phyloP scores from a whole-genome alignment of 1,140 invertebrate species.

The Leucophenga varia region DNA sequence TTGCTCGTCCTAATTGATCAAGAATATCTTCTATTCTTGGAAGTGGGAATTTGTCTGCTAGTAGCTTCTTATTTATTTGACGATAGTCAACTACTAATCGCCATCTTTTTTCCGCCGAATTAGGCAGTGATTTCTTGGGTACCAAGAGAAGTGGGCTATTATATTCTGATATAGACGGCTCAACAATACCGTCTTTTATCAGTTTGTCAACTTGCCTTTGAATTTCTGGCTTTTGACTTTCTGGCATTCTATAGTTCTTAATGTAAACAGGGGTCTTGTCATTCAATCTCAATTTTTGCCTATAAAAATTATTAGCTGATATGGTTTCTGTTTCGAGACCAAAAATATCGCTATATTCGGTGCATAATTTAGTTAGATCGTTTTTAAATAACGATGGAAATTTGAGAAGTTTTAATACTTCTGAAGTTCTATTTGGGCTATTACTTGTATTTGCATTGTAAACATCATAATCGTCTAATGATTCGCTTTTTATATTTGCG shows the following conservation, averaged over 20 bases:
- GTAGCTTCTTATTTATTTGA: too few relatives aligned
- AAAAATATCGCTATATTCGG: conserved; percentile 1
- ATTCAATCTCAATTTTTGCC: too few relatives aligned
- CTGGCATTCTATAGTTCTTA: neutral
- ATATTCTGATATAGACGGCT: too few relatives aligned
- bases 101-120: neutral
- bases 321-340: neutral
- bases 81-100: too few relatives aligned
- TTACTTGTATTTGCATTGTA: neutral
- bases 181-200: too few relatives aligned
- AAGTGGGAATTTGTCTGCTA: neutral
- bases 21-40: too few relatives aligned
- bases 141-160: too few relatives aligned
- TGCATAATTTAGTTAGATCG: neutral
- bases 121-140: too few relatives aligned
- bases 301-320: conserved; percentile 4
- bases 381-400: neutral
- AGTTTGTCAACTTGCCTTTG: neutral
- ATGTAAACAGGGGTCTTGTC: neutral
- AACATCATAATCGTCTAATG: neutral
- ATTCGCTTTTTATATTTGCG: neutral
- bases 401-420: too few relatives aligned
- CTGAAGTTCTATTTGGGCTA: neutral
- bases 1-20: too few relatives aligned
- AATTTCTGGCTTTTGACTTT: neutral